Base-by-base conservation (phyloP, 2,113 vertebrate genomes). In the Carettochelys insculpta region DNA sequence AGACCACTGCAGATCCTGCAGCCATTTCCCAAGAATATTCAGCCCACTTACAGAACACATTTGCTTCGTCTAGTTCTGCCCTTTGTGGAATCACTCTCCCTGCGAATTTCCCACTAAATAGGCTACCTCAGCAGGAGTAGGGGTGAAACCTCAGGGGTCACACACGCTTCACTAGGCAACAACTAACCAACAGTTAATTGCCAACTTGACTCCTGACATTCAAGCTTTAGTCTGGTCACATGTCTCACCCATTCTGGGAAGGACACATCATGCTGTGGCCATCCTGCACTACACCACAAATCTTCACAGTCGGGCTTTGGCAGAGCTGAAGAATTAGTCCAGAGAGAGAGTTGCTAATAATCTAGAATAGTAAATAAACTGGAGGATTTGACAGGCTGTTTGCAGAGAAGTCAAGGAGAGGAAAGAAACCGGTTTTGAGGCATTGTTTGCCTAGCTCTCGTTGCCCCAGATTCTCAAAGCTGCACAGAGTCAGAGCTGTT, bases 401-500 rank as follows among this genome's bases (percentile, higher is more conserved):
- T 68, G 51, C 65, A 14, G 82, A 79, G 94, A 77, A 83, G 19
- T 82, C 11, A 82, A 82, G 53, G 38, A 85, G n/a, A 81, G 61
- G 73, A 56, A 80, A 61, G 52, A 83, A 16, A 41, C 31, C 68
- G 2, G 87, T 75, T 45, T 51, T 65, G 47, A 71, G 85, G 19
- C 38, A 17, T 12, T 61, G 45, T 31, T 80, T 83, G 50, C 47
- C 51, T 31, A 47, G 58, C 58, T 65, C 58, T 65, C 58, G 20
- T 65, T 65, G 8, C 8, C 12, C 38, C 13, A 52, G 71, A 85
- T 34, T 22, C n/a, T n/a, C 11, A 51, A 80, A 51, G 24, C 48
- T 58, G 29, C 61, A 34, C 52, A 51, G 77, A 4, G 6, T 51
- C 47, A 24, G 38, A 54, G 14, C 24, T 79, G 75, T 31, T 27